A percentile compares a stretch with the other conserved stretches of the same genome.
phyloP scores from a whole-genome alignment of 35 echinoderm and acorn worm genomes.

The Stichopus chloronotus region DNA sequence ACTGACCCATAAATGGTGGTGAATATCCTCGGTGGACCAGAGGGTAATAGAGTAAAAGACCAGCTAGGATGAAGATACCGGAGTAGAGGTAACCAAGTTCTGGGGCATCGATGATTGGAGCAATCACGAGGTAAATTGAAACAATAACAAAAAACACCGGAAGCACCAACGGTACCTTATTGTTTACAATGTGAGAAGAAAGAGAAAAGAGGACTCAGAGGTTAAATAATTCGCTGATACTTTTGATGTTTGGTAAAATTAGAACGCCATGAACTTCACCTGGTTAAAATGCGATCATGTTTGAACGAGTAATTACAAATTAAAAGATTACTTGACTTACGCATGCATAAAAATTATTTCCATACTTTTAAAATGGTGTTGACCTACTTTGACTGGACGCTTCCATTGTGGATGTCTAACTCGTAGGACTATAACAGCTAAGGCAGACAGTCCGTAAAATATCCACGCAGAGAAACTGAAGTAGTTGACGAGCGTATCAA shows the following conservation, averaged over 20 bases:
- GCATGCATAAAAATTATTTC: too few relatives aligned
- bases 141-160: constrained; percentile 40
- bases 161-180: constrained; percentile 55
- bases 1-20: constrained; percentile 47
- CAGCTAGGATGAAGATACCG: constrained; percentile 53
- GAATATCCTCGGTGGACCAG: constrained; percentile 49
- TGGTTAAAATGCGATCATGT: too few relatives aligned
- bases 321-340: too few relatives aligned
- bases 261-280: too few relatives aligned
- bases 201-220: neutral
- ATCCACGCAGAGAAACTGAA: constrained; percentile 97
- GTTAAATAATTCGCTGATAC: neutral
- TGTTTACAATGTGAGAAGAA: neutral
- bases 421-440: constrained; percentile 70
- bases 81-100: constrained; percentile 60
- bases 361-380: neutral
- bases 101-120: constrained; percentile 63
- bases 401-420: constrained; percentile 70
- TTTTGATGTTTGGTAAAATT: too few relatives aligned
- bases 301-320: too few relatives aligned
- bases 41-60: constrained; percentile 58
- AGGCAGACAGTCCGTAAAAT: constrained; percentile 73
- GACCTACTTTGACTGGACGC: constrained; percentile 86
- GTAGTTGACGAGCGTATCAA: constrained; percentile 92
- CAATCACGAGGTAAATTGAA: constrained; percentile 62